These are phyloP conservation scores for Periparus ater DNA, from an alignment of 2,797 vertebrate genomes.

Conservation along the genomic window DNA sequence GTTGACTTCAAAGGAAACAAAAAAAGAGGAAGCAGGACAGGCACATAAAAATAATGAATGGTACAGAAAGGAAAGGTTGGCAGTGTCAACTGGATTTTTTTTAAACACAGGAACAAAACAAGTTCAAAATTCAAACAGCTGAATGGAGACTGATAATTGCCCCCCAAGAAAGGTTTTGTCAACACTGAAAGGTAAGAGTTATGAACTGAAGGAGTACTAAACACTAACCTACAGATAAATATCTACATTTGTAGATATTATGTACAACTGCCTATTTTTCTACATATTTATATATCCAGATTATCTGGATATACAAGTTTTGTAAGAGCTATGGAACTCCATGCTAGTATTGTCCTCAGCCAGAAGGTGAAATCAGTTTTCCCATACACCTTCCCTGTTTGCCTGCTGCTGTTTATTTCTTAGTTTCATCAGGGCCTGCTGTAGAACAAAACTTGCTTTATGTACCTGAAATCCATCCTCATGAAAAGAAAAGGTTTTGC, in stretches of 20 bases:
- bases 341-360: background rate
- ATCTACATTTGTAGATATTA: background rate
- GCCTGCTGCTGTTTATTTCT: background rate
- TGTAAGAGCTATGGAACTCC: background rate
- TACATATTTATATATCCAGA: background rate
- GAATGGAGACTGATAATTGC: background rate
- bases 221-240: background rate
- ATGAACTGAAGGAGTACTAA: background rate
- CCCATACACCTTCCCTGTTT: background rate
- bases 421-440: background rate
- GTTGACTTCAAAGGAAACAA: background rate
- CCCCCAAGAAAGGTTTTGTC: background rate
- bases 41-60: background rate
- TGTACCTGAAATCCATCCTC: background rate
- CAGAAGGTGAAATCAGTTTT: background rate
- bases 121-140: background rate
- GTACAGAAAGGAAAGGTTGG: background rate
- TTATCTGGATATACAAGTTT: background rate
- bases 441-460: background rate
- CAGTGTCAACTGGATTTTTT: rapidly evolving
- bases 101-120: background rate
- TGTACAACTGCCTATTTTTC: background rate
- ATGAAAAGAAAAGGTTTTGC: background rate
- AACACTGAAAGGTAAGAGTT: background rate
- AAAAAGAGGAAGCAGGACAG: background rate